Evolutionary conservation across 2,888 invertebrate genomes (phyloP).

Genomic region (Halictus quadricinctus): DNA sequence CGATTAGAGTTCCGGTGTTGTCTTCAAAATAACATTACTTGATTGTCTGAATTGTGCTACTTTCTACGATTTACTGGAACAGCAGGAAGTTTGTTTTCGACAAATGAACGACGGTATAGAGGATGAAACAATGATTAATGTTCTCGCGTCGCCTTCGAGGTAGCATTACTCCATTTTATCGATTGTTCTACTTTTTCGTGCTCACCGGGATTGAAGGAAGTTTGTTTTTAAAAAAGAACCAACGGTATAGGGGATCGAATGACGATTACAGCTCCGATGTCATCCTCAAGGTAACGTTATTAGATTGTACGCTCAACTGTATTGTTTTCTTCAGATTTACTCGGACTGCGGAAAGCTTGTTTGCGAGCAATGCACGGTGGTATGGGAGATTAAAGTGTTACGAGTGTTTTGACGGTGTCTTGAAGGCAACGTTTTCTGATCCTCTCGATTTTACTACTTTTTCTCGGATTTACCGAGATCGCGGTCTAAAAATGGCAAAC

Average conservation of each 20-base stretch:
- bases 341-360: background rate
- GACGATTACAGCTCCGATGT: background rate
- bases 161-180: background rate
- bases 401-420: background rate
- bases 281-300: background rate
- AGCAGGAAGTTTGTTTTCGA: background rate
- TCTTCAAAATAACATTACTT: background rate
- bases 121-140: constrained; percentile 5
- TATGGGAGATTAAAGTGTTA: background rate
- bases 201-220: background rate
- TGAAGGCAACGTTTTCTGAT: background rate
- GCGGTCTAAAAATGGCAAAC: background rate
- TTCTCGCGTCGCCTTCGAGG: background rate
- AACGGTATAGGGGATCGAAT: background rate
- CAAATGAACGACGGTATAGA: background rate
- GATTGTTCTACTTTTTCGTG: background rate
- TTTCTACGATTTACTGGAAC: background rate
- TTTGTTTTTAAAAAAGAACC: background rate
- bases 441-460: background rate
- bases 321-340: background rate
- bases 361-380: background rate
- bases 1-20: background rate
- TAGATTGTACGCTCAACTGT: background rate
- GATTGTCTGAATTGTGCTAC: background rate
- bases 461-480: too few species aligned